phyloP scores from a whole-genome alignment of 2,113 vertebrate species.

The Hyaena hyaena region DNA sequence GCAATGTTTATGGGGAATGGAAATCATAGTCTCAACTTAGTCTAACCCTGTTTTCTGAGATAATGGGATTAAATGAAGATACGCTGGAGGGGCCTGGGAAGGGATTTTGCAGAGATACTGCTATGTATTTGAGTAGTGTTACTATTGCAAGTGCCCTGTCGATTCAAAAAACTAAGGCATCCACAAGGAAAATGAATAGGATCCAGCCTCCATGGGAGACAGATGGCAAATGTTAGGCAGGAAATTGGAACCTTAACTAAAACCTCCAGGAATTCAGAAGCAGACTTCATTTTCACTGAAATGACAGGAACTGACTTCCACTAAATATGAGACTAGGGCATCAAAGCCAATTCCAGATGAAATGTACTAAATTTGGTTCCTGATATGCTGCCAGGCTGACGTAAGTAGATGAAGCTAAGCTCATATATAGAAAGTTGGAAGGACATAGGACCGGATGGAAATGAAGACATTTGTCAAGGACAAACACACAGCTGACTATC shows the following conservation, averaged over 20 bases:
- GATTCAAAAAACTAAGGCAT: not conserved
- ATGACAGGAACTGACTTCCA: not conserved
- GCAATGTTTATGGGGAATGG: not conserved
- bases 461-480: not conserved
- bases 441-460: not conserved
- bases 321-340: not conserved
- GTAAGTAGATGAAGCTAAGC: not conserved
- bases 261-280: not conserved
- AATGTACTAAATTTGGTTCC: not conserved
- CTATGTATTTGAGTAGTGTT: not conserved
- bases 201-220: not conserved
- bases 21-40: not conserved
- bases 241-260: not conserved
- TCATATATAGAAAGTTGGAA: not conserved
- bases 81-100: not conserved
- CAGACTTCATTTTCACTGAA: not conserved
- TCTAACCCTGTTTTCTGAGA: not conserved
- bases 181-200: not conserved
- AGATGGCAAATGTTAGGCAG: not conserved
- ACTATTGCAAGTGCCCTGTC: not conserved
- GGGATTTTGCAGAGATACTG: not conserved
- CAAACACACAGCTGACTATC: not conserved
- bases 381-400: not conserved
- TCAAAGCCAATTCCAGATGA: not conserved
- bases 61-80: not conserved